Percentiles rank a stretch among this genome's conserved stretches.
Evolutionary conservation across 2,888 invertebrate genomes (phyloP).

Genomic region (Drosophila histrio): DNA sequence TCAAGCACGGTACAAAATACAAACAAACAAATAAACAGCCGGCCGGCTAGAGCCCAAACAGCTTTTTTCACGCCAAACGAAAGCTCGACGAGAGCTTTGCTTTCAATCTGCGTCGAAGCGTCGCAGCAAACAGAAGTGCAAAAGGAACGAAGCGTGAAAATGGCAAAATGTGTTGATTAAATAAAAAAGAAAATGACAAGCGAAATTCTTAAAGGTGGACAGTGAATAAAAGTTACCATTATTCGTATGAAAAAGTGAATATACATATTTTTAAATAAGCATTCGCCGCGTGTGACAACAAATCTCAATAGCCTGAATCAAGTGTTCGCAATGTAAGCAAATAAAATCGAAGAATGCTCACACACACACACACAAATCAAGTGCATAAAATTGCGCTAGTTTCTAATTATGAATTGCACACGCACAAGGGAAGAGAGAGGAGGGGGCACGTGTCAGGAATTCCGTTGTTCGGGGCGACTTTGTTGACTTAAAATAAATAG

Average conservation of each 20-base stretch:
- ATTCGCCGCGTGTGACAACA: constrained; percentile 37
- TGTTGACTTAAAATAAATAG: constrained; percentile 74
- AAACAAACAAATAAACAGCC: constrained; percentile 29
- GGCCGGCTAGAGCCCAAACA: constrained; percentile 32
- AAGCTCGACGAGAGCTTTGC: constrained; percentile 31
- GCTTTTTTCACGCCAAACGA: constrained; percentile 40
- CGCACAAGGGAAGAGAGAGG: background rate
- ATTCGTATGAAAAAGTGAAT: constrained; percentile 26
- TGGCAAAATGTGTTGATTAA: constrained; percentile 40
- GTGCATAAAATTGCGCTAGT: constrained; percentile 15
- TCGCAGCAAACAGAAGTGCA: constrained; percentile 40
- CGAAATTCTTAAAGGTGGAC: constrained; percentile 4
- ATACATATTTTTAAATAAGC: constrained; percentile 23
- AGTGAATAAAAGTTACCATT: constrained; percentile 1
- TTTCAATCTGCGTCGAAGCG: constrained; percentile 57
- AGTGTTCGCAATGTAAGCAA: constrained; percentile 57
- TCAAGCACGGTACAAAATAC: constrained; percentile 26
- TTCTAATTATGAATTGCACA: constrained; percentile 48
- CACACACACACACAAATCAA: background rate
- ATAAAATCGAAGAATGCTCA: constrained; percentile 8
- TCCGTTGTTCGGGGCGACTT: constrained; percentile 47
- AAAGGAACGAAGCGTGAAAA: constrained; percentile 11
- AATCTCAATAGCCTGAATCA: constrained; percentile 4
- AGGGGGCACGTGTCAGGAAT: constrained; percentile 13
- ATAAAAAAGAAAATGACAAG: constrained; percentile 18